These are phyloP conservation scores for Plagiodera versicolora DNA, from an alignment of 2,888 invertebrate genomes.

Conservation along the genomic window DNA sequence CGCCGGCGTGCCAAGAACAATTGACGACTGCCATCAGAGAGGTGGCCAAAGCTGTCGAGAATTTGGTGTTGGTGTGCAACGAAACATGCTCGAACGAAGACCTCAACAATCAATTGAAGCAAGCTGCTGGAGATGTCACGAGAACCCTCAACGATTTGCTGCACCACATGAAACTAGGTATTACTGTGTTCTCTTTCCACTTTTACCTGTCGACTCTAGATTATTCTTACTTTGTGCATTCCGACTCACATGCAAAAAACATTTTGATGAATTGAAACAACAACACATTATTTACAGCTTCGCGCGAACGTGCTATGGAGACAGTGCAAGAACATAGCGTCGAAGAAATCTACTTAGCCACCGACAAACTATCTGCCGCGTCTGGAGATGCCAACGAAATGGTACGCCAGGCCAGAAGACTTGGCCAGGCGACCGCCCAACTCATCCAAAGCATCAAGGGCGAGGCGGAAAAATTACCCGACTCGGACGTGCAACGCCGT, in stretches of 20 bases:
- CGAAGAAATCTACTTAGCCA: conserved; percentile 86
- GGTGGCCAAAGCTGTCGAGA: conserved; percentile 90
- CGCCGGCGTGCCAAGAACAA: conserved; percentile 85
- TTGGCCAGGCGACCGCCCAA: conserved; percentile 93
- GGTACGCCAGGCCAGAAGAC: conserved; percentile 87
- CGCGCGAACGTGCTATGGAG: conserved; percentile 65
- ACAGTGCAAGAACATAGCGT: conserved; percentile 76
- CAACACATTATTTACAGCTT: no score
- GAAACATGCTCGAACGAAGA: conserved; percentile 70
- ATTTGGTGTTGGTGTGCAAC: conserved; percentile 80
- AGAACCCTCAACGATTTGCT: conserved; percentile 86
- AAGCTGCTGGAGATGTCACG: conserved; percentile 86
- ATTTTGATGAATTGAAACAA: no score
- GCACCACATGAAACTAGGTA: conserved; percentile 80
- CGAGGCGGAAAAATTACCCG: conserved; percentile 83
- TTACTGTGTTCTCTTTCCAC: no score
- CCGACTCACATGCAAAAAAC: no score
- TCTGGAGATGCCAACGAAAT: conserved; percentile 90
- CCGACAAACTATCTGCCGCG: conserved; percentile 83
- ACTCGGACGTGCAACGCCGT: conserved; percentile 80
- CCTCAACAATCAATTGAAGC: conserved; percentile 72
- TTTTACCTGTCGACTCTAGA: no score
- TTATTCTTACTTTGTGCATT: no score
- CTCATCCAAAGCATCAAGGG: conserved; percentile 89
- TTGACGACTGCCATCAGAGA: conserved; percentile 89